A percentile compares a stretch with the other conserved stretches of the same genome.
Evolutionary conservation across 1,140 invertebrate species (phyloP).

Genomic region (Drosophila tani): DNA sequence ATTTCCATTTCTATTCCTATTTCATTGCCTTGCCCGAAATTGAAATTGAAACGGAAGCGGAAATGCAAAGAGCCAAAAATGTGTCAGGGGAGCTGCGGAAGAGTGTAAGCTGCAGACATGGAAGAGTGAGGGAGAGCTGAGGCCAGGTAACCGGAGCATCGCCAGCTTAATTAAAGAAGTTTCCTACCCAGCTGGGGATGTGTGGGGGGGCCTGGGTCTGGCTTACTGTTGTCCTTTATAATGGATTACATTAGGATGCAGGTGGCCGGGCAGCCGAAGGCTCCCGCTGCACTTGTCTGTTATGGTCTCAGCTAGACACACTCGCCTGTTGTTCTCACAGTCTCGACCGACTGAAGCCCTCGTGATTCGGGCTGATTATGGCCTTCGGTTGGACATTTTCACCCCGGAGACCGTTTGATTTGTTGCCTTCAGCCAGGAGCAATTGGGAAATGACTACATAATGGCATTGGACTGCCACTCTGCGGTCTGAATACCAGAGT

Average conservation of each 20-base stretch:
- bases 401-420: constrained; percentile 70
- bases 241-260: constrained; percentile 76
- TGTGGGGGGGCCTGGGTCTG: constrained; percentile 1
- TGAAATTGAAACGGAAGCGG: constrained; percentile 61
- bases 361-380: constrained; percentile 40
- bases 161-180: constrained; percentile 70
- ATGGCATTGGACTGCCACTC: constrained; percentile 42
- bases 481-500: constrained; percentile 21
- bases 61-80: constrained; percentile 55
- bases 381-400: constrained; percentile 57
- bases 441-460: constrained; percentile 70
- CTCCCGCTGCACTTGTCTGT: constrained; percentile 52
- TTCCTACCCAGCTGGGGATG: constrained; percentile 2
- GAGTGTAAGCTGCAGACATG: constrained; percentile 18
- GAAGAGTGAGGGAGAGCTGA: neutral
- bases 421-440: constrained; percentile 63
- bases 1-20: constrained; percentile 30
- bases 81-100: constrained; percentile 63
- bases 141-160: constrained; percentile 15
- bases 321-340: constrained; percentile 29
- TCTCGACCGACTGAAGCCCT: constrained; percentile 10
- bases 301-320: constrained; percentile 33
- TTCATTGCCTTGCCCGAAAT: constrained; percentile 50
- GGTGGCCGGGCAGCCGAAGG: constrained; percentile 12
- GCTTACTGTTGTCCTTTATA: constrained; percentile 59